These are phyloP conservation scores for Erpornis zantholeuca DNA, from an alignment of 2,113 vertebrate genomes.

Conservation along the genomic window DNA sequence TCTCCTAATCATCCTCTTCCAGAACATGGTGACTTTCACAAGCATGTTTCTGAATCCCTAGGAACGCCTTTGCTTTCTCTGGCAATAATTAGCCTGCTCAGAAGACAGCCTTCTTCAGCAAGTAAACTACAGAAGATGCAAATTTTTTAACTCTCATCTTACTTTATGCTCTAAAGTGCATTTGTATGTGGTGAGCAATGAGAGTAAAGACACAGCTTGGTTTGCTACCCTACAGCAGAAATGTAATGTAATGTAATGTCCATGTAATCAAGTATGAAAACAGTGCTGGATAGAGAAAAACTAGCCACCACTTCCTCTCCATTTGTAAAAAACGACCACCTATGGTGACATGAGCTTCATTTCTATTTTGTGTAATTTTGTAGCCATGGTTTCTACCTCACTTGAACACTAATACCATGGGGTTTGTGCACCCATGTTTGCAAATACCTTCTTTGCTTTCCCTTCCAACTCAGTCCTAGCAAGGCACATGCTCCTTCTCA, in stretches of 20 bases:
- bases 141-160: background rate
- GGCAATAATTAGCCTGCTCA: background rate
- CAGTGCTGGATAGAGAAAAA: background rate
- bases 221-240: background rate
- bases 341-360: background rate
- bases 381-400: background rate
- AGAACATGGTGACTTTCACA: background rate
- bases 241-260: no score
- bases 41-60: background rate
- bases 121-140: background rate
- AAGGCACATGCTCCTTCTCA: background rate
- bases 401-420: background rate
- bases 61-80: background rate
- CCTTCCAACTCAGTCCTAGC: background rate
- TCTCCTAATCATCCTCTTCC: background rate
- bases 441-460: background rate
- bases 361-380: background rate
- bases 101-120: background rate
- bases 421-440: background rate
- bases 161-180: background rate
- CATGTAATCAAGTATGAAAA: background rate
- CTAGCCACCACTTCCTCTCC: background rate
- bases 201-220: background rate
- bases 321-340: background rate
- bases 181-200: background rate